A percentile compares a stretch with the other conserved stretches of the same genome.
These are phyloP conservation scores for Astreopora myriophthalma DNA, from an alignment of 64 coral and sea anemone genomes.

Conservation along the genomic window DNA sequence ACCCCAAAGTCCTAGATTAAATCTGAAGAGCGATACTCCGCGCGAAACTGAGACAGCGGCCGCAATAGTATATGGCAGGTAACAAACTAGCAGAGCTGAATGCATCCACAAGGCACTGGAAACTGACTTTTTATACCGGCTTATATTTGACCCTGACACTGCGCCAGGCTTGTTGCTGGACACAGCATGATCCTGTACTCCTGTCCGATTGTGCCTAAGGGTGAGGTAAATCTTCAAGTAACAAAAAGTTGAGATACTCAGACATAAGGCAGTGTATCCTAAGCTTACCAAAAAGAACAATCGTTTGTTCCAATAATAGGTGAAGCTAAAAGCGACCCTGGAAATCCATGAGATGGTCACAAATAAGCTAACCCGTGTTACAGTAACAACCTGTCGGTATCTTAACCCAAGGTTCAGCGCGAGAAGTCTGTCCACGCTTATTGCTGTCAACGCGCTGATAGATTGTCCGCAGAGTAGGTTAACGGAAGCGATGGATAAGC, in stretches of 20 bases:
- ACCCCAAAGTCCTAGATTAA: too few relatives aligned
- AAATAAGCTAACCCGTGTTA: neutral
- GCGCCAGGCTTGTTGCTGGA: neutral
- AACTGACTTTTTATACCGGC: neutral
- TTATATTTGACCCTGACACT: neutral
- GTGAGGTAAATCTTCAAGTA: neutral
- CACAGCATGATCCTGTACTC: neutral
- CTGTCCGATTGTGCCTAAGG: neutral
- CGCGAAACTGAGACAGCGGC: neutral
- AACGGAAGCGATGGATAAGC: neutral
- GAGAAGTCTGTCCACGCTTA: neutral
- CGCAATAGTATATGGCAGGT: neutral
- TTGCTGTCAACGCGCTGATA: neutral
- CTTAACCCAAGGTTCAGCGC: neutral
- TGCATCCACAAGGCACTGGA: neutral
- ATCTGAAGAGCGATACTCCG: too few relatives aligned
- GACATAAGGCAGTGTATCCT: neutral
- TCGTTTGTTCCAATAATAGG: neutral
- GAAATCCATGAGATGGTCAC: neutral
- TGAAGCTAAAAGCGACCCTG: neutral
- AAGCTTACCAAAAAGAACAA: neutral
- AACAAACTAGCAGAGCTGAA: neutral
- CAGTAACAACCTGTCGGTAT: neutral
- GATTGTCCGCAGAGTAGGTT: neutral
- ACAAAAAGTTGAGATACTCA: neutral